A percentile compares a stretch with the other conserved stretches of the same genome.
These are phyloP conservation scores for Galago senegalensis DNA, from an alignment of 2,797 vertebrate species.

Conservation along the genomic window DNA sequence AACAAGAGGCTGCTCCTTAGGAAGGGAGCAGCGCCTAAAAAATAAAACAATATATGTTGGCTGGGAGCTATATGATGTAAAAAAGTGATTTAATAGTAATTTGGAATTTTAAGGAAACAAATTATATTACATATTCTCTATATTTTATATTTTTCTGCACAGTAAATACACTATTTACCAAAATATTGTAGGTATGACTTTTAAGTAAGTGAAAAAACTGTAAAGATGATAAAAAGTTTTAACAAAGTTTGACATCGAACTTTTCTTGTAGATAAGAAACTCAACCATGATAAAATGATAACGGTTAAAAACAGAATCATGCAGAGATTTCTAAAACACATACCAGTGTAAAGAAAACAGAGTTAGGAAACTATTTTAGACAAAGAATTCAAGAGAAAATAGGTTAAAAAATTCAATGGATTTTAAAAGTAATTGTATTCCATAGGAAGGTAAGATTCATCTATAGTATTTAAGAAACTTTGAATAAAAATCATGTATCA, in stretches of 20 bases:
- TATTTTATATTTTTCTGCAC: neutral
- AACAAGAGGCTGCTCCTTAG: neutral
- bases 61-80: neutral
- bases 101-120: neutral
- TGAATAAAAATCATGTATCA: neutral
- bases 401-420: neutral
- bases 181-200: neutral
- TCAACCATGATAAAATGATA: neutral
- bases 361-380: neutral
- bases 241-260: neutral
- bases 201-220: neutral
- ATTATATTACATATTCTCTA: neutral
- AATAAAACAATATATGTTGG: neutral
- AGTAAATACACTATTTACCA: neutral
- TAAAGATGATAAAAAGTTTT: neutral
- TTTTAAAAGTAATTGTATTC: neutral
- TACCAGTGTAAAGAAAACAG: neutral
- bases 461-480: neutral
- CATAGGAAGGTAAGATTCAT: neutral
- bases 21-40: neutral
- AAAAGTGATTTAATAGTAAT: neutral
- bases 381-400: slow-evolving; percentile 2
- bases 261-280: neutral
- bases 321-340: neutral
- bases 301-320: neutral